A percentile compares a stretch with the other conserved stretches of the same genome.
These are phyloP conservation scores for Celastrina argiolus DNA, from an alignment of 2,888 invertebrate species.

Conservation along the genomic window DNA sequence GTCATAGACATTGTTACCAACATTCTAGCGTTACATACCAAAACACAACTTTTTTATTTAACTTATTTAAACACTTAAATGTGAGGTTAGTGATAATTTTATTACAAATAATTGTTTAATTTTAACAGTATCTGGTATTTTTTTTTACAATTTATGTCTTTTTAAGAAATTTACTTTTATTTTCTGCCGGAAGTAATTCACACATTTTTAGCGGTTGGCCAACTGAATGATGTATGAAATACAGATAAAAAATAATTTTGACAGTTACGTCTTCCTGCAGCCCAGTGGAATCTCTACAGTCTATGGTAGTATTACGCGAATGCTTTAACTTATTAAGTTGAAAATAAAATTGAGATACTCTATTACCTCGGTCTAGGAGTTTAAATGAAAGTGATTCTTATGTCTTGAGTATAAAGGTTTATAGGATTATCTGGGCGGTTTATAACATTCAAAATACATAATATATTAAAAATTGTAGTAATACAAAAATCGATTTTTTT, in stretches of 20 bases:
- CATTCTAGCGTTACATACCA: slow-evolving; percentile 32
- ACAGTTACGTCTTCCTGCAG: not conserved
- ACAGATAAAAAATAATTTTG: slow-evolving; percentile 6
- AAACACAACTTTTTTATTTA: slow-evolving; percentile 16
- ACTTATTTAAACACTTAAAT: not conserved
- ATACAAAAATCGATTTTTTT: too few relatives aligned
- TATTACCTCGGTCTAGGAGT: too few relatives aligned
- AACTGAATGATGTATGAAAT: not conserved
- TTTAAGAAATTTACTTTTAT: not conserved
- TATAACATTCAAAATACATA: too few relatives aligned
- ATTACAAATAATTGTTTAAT: not conserved
- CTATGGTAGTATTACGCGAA: not conserved
- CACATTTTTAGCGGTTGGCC: not conserved
- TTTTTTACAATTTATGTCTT: not conserved
- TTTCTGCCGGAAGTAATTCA: not conserved
- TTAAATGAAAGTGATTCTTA: too few relatives aligned
- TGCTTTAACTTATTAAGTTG: too few relatives aligned
- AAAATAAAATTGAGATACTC: too few relatives aligned
- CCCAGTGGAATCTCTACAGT: not conserved
- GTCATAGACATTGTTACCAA: slow-evolving; percentile 57
- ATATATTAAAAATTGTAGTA: too few relatives aligned
- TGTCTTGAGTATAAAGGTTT: too few relatives aligned
- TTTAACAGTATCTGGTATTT: not conserved
- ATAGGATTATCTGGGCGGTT: too few relatives aligned
- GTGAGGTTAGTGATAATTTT: not conserved